phyloP scores from a whole-genome alignment of 2,113 vertebrate species.

The Prietella phreatophila region DNA sequence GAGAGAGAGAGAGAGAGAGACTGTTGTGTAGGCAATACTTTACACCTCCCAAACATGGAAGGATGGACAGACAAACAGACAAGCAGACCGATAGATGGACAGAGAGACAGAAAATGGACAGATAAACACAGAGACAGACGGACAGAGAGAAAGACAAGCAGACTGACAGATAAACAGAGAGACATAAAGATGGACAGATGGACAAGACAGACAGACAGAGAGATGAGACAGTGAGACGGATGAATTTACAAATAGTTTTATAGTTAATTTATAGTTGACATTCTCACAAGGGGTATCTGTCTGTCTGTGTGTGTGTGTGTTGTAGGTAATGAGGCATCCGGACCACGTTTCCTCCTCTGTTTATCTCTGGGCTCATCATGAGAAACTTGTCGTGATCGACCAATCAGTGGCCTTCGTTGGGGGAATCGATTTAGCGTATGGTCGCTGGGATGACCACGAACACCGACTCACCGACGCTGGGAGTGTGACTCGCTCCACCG shows the following conservation, averaged over 20 bases:
- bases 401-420: slow-evolving; percentile 93
- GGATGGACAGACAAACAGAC: no score
- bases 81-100: no score
- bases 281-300: neutral
- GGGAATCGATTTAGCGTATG: slow-evolving; percentile 92
- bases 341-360: slow-evolving; percentile 93
- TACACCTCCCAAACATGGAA: neutral
- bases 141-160: no score
- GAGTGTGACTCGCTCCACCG: slow-evolving; percentile 72
- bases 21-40: neutral
- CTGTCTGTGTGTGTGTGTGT: slow-evolving; percentile 4
- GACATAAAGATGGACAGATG: no score
- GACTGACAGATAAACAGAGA: no score
- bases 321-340: slow-evolving; percentile 93
- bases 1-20: no score
- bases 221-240: no score
- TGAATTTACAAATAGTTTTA: neutral
- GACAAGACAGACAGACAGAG: no score
- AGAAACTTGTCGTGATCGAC: slow-evolving; percentile 90
- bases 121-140: no score
- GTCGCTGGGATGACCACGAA: slow-evolving; percentile 91
- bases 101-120: no score
- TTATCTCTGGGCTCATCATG: slow-evolving; percentile 96
- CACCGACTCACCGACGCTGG: slow-evolving; percentile 92
- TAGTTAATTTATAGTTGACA: no score